Percentiles rank a stretch among this genome's conserved stretches.
Conservation (phyloP, 2,113 vertebrate genomes). For the Oryzias celebensis region DNA sequence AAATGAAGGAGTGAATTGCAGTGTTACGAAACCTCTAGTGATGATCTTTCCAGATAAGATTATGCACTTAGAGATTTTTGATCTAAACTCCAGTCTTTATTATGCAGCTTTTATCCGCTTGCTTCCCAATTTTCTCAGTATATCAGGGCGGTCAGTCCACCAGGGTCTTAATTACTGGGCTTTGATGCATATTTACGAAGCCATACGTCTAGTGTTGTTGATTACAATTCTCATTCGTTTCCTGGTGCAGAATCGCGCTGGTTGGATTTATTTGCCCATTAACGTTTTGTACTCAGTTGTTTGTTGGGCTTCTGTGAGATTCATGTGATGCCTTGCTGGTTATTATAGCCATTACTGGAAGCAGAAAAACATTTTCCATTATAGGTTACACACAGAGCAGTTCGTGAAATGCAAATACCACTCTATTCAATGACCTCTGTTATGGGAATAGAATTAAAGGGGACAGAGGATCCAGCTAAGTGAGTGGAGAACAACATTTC, state of each 20-base stretch:
- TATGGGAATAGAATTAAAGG: slow-evolving; percentile 28
- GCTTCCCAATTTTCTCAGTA: not conserved
- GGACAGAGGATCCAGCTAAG: slow-evolving; percentile 32
- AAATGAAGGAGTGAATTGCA: too few species aligned
- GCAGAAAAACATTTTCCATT: slow-evolving; percentile 23
- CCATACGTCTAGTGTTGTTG: slow-evolving; percentile 8
- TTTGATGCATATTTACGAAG: slow-evolving; percentile 20
- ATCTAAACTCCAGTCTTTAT: not conserved
- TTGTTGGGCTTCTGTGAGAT: slow-evolving; percentile 19
- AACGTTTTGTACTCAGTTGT: slow-evolving; percentile 31
- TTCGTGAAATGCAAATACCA: slow-evolving; percentile 18
- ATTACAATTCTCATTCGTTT: slow-evolving; percentile 20
- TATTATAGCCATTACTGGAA: slow-evolving; percentile 12
- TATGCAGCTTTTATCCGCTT: not conserved
- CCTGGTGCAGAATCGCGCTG: slow-evolving; percentile 10
- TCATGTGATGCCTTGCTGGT: slow-evolving; percentile 10
- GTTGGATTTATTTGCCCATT: slow-evolving; percentile 29
- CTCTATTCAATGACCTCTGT: not conserved
- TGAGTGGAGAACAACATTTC: slow-evolving; percentile 52
- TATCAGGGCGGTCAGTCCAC: slow-evolving; percentile 9
- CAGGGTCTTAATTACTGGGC: not conserved
- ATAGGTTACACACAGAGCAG: slow-evolving; percentile 12
- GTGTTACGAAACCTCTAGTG: too few species aligned
- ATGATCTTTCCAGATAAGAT: not conserved
- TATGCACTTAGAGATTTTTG: not conserved